Percentiles rank a stretch among this genome's conserved stretches.
Evolutionary conservation across 2,113 vertebrate genomes (phyloP).

Genomic region (Catharus minimus): DNA sequence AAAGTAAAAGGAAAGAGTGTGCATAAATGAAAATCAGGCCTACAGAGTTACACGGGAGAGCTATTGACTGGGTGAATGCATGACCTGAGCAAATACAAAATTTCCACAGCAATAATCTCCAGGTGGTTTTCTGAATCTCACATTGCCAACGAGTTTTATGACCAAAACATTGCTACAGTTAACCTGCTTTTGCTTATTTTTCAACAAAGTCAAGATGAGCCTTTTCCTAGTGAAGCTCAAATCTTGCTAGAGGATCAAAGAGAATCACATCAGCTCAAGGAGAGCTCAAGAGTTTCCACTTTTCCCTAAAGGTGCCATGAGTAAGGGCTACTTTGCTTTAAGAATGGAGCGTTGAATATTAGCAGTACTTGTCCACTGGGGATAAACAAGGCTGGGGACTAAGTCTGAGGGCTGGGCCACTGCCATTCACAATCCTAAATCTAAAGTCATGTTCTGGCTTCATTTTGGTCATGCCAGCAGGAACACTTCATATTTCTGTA

Average conservation of each 20-base stretch:
- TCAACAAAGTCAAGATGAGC: not conserved
- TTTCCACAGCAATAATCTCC: not conserved
- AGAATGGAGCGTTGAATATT: not conserved
- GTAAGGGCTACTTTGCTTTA: not conserved
- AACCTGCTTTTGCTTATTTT: not conserved
- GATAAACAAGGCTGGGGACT: not conserved
- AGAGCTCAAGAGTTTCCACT: not conserved
- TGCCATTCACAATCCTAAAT: rapidly evolving
- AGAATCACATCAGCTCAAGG: not conserved
- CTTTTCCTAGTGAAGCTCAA: not conserved
- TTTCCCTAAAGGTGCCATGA: not conserved
- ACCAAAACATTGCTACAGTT: not conserved
- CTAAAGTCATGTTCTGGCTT: not conserved
- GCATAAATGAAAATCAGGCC: not conserved
- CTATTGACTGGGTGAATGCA: not conserved
- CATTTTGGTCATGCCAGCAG: not conserved
- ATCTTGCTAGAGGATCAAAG: not conserved
- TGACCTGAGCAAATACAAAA: not conserved
- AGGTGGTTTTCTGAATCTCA: not conserved
- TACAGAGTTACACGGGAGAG: not conserved
- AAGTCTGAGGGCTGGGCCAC: not conserved
- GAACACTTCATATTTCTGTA: not conserved
- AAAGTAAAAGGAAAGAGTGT: not conserved
- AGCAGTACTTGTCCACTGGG: not conserved
- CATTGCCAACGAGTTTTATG: not conserved